phyloP scores from a whole-genome alignment of 2,113 vertebrate genomes.

The Argyrosomus japonicus region DNA sequence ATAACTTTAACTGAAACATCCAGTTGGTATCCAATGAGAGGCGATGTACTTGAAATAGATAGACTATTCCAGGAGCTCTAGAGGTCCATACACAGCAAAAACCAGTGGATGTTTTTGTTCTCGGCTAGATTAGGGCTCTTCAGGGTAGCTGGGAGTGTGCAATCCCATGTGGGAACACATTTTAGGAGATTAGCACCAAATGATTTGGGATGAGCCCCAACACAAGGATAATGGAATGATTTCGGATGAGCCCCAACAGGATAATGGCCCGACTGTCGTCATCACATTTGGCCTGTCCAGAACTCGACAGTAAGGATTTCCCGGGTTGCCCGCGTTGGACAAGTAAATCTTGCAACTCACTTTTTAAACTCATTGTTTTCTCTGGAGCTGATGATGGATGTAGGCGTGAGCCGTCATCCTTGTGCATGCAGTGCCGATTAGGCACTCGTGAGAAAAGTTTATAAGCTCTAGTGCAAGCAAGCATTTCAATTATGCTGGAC shows the following conservation, averaged over 20 bases:
- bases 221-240: constrained; percentile 38
- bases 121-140: constrained; percentile 14
- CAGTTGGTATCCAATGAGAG: constrained; percentile 22
- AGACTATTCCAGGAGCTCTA: neutral
- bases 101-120: neutral
- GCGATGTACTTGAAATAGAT: neutral
- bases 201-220: constrained; percentile 26
- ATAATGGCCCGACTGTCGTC: constrained; percentile 32
- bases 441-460: too few relatives aligned
- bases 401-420: too few relatives aligned
- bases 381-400: too few relatives aligned
- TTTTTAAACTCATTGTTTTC: too few relatives aligned
- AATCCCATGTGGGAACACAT: constrained; percentile 20
- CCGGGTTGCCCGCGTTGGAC: too few relatives aligned
- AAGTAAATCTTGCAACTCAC: too few relatives aligned
- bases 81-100: neutral
- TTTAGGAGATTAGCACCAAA: constrained; percentile 49
- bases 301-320: too few relatives aligned
- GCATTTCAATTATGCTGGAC: too few relatives aligned
- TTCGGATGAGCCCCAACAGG: constrained; percentile 21
- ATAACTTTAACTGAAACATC: constrained; percentile 20
- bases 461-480: too few relatives aligned
- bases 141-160: neutral
- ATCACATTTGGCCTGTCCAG: neutral
- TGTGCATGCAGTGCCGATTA: too few relatives aligned